A percentile compares a stretch with the other conserved stretches of the same genome.
Conservation (phyloP, 2,888 invertebrate species). For the Adineta ricciae region DNA sequence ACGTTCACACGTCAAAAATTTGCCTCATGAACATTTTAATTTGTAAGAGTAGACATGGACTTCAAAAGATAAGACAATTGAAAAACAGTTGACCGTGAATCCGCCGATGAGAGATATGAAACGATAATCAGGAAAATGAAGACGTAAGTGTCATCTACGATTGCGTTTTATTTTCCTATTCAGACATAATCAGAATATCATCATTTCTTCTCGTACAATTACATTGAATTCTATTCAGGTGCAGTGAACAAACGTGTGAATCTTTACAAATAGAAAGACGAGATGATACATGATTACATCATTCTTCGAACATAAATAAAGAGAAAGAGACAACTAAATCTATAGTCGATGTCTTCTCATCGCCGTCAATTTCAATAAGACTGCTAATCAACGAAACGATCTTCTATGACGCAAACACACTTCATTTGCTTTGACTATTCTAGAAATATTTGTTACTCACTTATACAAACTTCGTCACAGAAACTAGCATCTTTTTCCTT, state of each 20-base stretch:
- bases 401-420: background rate
- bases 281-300: background rate
- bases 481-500: background rate
- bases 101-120: background rate
- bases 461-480: background rate
- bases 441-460: background rate
- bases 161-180: background rate
- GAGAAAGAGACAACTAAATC: background rate
- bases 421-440: background rate
- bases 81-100: background rate
- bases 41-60: background rate
- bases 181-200: background rate
- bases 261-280: background rate
- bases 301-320: background rate
- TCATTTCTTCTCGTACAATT: background rate
- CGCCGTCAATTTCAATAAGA: constrained; percentile 7
- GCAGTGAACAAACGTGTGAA: background rate
- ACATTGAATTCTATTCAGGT: background rate
- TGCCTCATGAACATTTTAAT: background rate
- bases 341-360: constrained; percentile 9
- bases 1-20: background rate
- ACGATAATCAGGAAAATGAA: background rate
- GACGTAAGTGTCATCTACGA: background rate
- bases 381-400: background rate
- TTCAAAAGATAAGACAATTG: background rate